Base-by-base conservation (phyloP, 2,797 vertebrate genomes). In the Girardinus metallicus region DNA sequence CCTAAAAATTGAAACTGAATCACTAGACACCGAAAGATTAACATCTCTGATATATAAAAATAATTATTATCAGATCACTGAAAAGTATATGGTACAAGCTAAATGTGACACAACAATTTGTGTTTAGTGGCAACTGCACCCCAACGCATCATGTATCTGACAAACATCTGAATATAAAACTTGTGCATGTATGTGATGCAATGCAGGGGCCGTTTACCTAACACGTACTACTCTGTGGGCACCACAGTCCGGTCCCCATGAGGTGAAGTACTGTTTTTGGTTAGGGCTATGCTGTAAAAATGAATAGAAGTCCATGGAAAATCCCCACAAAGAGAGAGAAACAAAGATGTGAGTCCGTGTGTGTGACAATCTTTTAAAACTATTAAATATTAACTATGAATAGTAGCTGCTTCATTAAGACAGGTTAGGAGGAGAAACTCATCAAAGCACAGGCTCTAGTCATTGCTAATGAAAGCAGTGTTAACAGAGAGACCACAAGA, bases 381-480 rank as follows among this genome's bases (percentile, higher is more conserved):
- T 16, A 34, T 36, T 5, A 64, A 16, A 6, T 2, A 18, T 68
- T 68, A 68, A 4, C 36, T 21, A 41, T 51, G 36, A 15, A 75
- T 29, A 75, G 16, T 5, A 29, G 6, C 26, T 16, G 53, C 23
- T 29, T 16, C 43, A 39, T 75, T 85, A 53, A 29, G 62, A 44
- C 31, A 1, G 29, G 74, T 68, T 73, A 71, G 44, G 12, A 36
- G 62, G 71, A 75, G n/a, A 51, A 70, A 74, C 47, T 72, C 41
- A 11, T 78, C 70, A 57, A 43, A 51, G 39, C 26, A 29, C 34
- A 76, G 55, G 77, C 66, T 74, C n/a, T 46, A 64, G 51, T 60
- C 55, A 26, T 53, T 18, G 55, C 70, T 88, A 66, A 78, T 81
- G 71, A 73, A 53, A 49, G 39, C 49, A 51, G 15, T 21, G 71